Percentiles rank a stretch among this genome's conserved stretches.
Evolutionary conservation across 2,888 invertebrate species (phyloP).

Genomic region (Perizoma flavofasciatum): DNA sequence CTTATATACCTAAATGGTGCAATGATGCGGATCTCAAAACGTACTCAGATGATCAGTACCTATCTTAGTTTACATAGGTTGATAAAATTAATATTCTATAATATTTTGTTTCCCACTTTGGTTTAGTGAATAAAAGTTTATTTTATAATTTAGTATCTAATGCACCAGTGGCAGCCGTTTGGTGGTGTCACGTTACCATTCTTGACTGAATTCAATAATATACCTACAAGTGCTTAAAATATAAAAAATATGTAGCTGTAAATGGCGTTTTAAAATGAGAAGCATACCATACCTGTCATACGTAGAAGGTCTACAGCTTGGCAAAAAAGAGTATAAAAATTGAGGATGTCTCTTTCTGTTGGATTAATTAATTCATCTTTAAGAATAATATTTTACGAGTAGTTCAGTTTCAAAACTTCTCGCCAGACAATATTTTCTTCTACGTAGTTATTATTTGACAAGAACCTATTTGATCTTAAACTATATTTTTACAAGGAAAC

Average conservation of each 20-base stretch:
- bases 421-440: too few relatives aligned
- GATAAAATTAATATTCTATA: too few relatives aligned
- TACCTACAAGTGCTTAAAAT: constrained; percentile 17
- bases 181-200: constrained; percentile 82
- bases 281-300: too few relatives aligned
- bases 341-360: too few relatives aligned
- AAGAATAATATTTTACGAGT: too few relatives aligned
- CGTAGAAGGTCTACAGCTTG: too few relatives aligned
- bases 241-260: too few relatives aligned
- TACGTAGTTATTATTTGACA: too few relatives aligned
- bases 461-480: neutral
- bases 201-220: constrained; percentile 44
- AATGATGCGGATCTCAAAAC: constrained; percentile 29
- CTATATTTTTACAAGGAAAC: neutral
- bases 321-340: too few relatives aligned
- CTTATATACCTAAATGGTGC: constrained; percentile 3
- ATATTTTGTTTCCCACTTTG: constrained; percentile 8
- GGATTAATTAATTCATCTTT: too few relatives aligned
- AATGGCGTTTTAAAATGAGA: too few relatives aligned
- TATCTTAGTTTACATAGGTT: constrained; percentile 1
- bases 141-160: constrained; percentile 49
- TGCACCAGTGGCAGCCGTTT: constrained; percentile 72
- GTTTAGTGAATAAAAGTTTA: constrained; percentile 17
- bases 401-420: too few relatives aligned
- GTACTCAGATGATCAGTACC: neutral